Evolutionary conservation across 1,140 invertebrate species (phyloP).

Genomic region (Octopus bimaculoides): DNA sequence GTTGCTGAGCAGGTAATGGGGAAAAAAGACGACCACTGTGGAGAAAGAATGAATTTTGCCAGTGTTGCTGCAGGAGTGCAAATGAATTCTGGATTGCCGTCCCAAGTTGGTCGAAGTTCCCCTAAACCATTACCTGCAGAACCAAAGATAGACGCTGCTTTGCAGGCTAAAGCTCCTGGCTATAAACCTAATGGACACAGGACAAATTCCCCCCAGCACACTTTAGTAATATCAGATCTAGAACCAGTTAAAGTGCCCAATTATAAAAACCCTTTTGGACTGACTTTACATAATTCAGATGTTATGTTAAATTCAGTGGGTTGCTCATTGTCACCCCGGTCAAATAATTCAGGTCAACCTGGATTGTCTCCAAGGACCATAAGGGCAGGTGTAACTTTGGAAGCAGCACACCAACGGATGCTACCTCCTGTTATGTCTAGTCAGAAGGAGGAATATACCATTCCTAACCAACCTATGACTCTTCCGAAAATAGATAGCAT

Average conservation of each 20-base stretch:
- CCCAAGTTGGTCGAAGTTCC: slow-evolving; percentile 57
- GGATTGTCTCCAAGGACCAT: slow-evolving; percentile 28
- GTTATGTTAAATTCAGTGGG: slow-evolving; percentile 15
- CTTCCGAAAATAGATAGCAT: slow-evolving; percentile 64
- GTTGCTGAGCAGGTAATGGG: slow-evolving; percentile 66
- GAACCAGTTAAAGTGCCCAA: background rate
- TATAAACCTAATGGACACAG: slow-evolving; percentile 39
- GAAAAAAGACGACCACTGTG: slow-evolving; percentile 67
- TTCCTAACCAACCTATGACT: slow-evolving; percentile 57
- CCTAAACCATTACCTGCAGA: slow-evolving; percentile 63
- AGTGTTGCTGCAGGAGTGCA: slow-evolving; percentile 66
- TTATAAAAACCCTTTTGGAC: background rate
- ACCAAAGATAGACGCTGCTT: slow-evolving; percentile 26
- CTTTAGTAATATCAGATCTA: slow-evolving; percentile 18
- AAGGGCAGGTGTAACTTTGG: slow-evolving; percentile 26
- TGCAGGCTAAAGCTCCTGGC: slow-evolving; percentile 55
- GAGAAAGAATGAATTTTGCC: slow-evolving; percentile 70
- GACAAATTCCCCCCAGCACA: slow-evolving; percentile 33
- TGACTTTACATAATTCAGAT: background rate
- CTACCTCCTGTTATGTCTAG: slow-evolving; percentile 19
- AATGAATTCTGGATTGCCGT: slow-evolving; percentile 25
- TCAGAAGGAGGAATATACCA: slow-evolving; percentile 52
- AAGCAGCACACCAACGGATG: slow-evolving; percentile 23
- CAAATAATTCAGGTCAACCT: slow-evolving; percentile 14
- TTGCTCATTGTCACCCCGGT: slow-evolving; percentile 18